phyloP scores from a whole-genome alignment of 2,797 vertebrate species.

The Emys orbicularis region DNA sequence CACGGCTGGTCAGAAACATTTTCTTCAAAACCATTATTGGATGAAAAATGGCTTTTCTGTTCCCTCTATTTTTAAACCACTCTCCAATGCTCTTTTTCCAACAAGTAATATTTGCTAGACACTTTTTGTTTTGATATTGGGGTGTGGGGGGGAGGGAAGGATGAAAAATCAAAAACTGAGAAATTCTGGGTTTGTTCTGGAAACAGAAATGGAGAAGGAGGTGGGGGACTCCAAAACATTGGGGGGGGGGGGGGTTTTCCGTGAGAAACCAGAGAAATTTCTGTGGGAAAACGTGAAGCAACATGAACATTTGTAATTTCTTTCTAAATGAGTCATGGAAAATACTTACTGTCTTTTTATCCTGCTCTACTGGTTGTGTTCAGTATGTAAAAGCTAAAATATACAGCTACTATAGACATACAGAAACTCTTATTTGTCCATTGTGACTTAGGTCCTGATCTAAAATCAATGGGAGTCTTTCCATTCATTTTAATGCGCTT shows the following conservation, averaged over 20 bases:
- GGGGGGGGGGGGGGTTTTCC: background rate
- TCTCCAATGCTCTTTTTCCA: background rate
- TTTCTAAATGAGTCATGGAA: constrained; percentile 41
- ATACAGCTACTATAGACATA: background rate
- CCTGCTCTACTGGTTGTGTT: background rate
- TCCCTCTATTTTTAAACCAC: background rate
- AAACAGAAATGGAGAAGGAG: background rate
- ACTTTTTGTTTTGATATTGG: background rate
- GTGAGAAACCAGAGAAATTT: constrained; percentile 16
- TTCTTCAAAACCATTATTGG: background rate
- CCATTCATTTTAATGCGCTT: background rate
- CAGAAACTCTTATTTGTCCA: background rate
- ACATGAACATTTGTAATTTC: constrained; percentile 37
- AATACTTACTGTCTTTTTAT: background rate
- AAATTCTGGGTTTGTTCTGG: background rate
- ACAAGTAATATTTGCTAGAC: background rate
- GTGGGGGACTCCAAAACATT: background rate
- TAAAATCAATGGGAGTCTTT: background rate
- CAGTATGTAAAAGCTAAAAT: background rate
- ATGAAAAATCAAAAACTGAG: background rate
- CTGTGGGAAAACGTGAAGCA: constrained; percentile 17
- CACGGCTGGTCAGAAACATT: background rate
- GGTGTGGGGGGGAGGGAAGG: too few species aligned
- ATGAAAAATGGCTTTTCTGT: background rate
- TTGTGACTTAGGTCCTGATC: background rate